Percentiles rank a stretch among this genome's conserved stretches.
Conservation (phyloP, 1,140 invertebrate genomes). For the Sipha flava region DNA sequence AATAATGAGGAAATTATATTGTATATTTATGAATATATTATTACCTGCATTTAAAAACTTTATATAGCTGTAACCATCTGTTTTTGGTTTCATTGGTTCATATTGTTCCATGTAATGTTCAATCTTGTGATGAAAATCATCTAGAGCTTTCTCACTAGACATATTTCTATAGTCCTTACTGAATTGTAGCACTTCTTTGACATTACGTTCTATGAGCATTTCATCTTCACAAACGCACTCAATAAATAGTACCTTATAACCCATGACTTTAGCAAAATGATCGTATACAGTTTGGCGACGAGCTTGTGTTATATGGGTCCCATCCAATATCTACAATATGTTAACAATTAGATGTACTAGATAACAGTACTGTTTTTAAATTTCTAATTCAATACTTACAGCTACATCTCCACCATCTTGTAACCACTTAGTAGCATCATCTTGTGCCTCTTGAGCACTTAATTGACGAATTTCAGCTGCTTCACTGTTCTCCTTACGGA, state of each 20-base stretch:
- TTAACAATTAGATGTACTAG: too few species aligned
- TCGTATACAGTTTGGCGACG: conserved; percentile 70
- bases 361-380: too few species aligned
- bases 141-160: conserved; percentile 63
- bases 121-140: conserved; percentile 74
- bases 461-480: conserved; percentile 67
- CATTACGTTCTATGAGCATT: conserved; percentile 71
- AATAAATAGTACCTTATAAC: conserved; percentile 83
- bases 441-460: conserved; percentile 72
- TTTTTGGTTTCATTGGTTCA: conserved; percentile 60
- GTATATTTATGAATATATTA: not conserved
- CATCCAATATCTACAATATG: conserved; percentile 73
- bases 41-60: conserved; percentile 62
- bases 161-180: conserved; percentile 80
- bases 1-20: not conserved
- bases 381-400: conserved; percentile 58
- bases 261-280: conserved; percentile 59
- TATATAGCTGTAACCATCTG: conserved; percentile 51
- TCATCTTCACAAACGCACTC: conserved; percentile 85
- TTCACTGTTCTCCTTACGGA: conserved; percentile 71
- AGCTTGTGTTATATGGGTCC: conserved; percentile 77
- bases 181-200: conserved; percentile 79
- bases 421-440: conserved; percentile 71
- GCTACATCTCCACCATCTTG: conserved; percentile 68
- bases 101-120: conserved; percentile 76